These are phyloP conservation scores for Galago senegalensis DNA, from an alignment of 2,797 vertebrate species.

Conservation along the genomic window DNA sequence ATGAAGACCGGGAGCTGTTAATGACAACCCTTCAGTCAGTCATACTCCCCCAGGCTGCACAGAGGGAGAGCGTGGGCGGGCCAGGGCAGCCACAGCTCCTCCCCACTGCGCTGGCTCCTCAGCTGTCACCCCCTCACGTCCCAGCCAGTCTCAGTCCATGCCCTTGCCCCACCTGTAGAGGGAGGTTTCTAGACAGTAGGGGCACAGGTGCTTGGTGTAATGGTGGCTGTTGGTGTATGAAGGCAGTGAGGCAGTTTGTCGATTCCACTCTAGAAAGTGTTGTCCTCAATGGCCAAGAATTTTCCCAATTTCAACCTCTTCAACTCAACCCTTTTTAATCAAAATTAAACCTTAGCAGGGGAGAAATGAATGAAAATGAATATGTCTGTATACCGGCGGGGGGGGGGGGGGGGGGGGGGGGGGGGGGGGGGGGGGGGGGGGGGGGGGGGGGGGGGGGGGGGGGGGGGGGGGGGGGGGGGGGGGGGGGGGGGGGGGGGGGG, in stretches of 20 bases:
- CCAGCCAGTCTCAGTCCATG: accelerated
- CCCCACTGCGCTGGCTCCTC: no score
- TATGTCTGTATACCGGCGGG: neutral
- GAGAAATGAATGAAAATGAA: neutral
- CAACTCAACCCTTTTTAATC: neutral
- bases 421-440: no score
- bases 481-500: no score
- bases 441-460: no score
- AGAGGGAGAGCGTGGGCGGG: no score
- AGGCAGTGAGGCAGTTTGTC: neutral
- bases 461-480: no score
- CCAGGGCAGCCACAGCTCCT: no score
- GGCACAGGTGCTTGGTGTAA: neutral
- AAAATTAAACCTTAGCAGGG: neutral
- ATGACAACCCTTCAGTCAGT: neutral
- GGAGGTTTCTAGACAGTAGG: neutral
- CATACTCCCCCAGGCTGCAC: no score
- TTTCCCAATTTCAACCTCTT: neutral
- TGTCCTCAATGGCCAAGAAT: neutral
- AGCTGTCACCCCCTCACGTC: no score
- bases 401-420: no score
- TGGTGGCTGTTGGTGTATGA: neutral
- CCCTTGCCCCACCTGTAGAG: neutral
- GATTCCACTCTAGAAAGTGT: neutral
- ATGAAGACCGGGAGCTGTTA: neutral